Evolutionary conservation across 2,888 invertebrate genomes (phyloP), one percentile per base, ranked within the genome.

Genomic region (Lathronympha strigana): DNA sequence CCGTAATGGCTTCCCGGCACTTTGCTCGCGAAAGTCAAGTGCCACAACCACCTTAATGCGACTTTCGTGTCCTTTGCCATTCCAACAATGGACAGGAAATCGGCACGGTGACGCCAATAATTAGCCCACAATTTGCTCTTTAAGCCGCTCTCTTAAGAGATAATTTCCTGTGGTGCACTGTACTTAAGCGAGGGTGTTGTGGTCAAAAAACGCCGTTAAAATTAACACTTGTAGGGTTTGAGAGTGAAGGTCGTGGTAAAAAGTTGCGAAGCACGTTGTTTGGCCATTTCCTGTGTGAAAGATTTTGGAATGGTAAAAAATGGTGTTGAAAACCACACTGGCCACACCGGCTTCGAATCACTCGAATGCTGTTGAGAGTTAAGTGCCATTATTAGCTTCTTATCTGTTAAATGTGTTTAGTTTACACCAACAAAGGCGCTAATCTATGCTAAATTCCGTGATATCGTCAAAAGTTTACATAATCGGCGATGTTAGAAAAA

Each of bases 1-100:
- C 19, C 25, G 11, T 84, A 82, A 84, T 80, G 76, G 77, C 80
- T 90, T 89, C 90, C 89, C 83, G 84, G 71, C 79, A 81, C 80
- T 83, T 79, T 78, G 72, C 72, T 76, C 75, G 74, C 71, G 71
- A 74, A 74, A 71, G 68, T 73, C 72, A 72, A 64, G 68, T 71
- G 57, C 47, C 63, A 31, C 57, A 68, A 68, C 64, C 67, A 51
- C 51, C 68, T 70, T 78, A 86, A 86, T 86, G 84, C 72, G 67
- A 72, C 71, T 80, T 73, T 73, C 80, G 67, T 86, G 86, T 85
- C 68, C 61, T 55, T 62, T 47, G 38, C 61, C 45, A 43, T 60
- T 60, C 15, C 25, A 28, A 51, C 58, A 63, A 63, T 49, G 23
- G 19, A n/a, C 47, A 61, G 61, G 61, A 61, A 66, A 61, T 49